Evolutionary conservation across 2,888 invertebrate species (phyloP).

Genomic region (Pomacea canaliculata): DNA sequence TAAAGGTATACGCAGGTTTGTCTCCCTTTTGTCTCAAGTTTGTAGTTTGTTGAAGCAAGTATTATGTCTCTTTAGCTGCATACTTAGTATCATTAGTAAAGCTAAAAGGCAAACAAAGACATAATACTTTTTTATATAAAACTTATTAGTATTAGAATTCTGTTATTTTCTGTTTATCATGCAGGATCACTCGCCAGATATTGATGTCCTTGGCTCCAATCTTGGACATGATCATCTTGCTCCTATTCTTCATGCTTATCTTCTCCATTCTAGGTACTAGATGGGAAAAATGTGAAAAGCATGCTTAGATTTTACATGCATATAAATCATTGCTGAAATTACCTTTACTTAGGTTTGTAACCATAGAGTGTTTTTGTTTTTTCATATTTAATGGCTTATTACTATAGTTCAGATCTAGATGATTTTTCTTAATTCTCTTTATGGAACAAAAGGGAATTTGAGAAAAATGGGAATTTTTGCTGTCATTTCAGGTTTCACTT

Average conservation of each 20-base stretch:
- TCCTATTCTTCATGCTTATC: slow-evolving; percentile 86
- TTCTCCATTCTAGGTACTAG: slow-evolving; percentile 80
- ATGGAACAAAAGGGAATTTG: neutral
- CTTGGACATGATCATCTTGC: slow-evolving; percentile 86
- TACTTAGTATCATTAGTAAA: no score
- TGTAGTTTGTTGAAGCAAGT: no score
- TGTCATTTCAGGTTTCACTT: slow-evolving; percentile 76
- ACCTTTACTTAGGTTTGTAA: neutral
- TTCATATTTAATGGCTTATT: neutral
- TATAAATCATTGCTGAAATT: no score
- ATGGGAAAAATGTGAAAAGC: no score
- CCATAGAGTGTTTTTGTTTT: slow-evolving; percentile 11
- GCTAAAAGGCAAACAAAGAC: no score
- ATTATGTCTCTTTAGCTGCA: no score
- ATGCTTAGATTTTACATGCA: no score
- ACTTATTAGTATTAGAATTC: neutral
- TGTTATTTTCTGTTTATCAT: slow-evolving; percentile 29
- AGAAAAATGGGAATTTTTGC: no score
- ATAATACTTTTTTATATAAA: no score
- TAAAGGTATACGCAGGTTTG: slow-evolving; percentile 78
- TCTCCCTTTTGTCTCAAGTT: neutral
- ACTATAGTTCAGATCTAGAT: no score
- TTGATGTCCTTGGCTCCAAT: slow-evolving; percentile 88
- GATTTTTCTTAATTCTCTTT: neutral
- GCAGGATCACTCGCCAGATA: slow-evolving; percentile 76